Conservation (phyloP, 1,140 invertebrate genomes). For the Leucophenga varia region DNA sequence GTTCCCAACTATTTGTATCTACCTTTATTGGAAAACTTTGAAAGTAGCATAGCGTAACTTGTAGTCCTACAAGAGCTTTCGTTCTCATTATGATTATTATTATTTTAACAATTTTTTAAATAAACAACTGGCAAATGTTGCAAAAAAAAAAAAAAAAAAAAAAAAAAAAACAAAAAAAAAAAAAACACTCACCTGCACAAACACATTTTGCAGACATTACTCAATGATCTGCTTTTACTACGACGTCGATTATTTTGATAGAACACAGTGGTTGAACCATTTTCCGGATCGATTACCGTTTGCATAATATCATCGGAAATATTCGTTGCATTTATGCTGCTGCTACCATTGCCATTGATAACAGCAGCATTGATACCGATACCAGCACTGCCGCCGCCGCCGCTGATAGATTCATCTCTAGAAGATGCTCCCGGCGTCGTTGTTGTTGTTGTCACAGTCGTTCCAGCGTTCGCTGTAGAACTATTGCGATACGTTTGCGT, state of each 20-base stretch:
- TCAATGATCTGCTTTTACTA: conserved; percentile 45
- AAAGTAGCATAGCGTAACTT: too few species aligned
- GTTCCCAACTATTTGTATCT: too few species aligned
- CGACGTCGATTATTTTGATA: conserved; percentile 49
- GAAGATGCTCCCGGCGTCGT: conserved; percentile 8
- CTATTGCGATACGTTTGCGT: conserved; percentile 32
- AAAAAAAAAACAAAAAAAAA: too few species aligned
- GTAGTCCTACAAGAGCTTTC: too few species aligned
- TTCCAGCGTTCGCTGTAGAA: conserved; percentile 7
- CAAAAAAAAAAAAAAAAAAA: too few species aligned
- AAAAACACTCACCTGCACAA: conserved; percentile 50
- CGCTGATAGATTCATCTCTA: conserved; percentile 6
- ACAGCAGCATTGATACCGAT: conserved; percentile 26
- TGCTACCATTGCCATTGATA: conserved; percentile 10
- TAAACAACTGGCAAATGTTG: too few species aligned
- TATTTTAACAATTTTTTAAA: too few species aligned
- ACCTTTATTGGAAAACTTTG: too few species aligned
- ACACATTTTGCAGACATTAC: conserved; percentile 47
- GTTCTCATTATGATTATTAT: too few species aligned
- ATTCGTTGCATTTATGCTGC: neutral
- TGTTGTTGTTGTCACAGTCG: conserved; percentile 11
- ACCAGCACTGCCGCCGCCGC: conserved; percentile 11
- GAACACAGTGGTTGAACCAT: conserved; percentile 47
- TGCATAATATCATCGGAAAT: conserved; percentile 9
- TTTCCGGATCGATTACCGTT: conserved; percentile 44